phyloP scores from a whole-genome alignment of 2,888 invertebrate genomes.

The Chelonus formosanus region DNA sequence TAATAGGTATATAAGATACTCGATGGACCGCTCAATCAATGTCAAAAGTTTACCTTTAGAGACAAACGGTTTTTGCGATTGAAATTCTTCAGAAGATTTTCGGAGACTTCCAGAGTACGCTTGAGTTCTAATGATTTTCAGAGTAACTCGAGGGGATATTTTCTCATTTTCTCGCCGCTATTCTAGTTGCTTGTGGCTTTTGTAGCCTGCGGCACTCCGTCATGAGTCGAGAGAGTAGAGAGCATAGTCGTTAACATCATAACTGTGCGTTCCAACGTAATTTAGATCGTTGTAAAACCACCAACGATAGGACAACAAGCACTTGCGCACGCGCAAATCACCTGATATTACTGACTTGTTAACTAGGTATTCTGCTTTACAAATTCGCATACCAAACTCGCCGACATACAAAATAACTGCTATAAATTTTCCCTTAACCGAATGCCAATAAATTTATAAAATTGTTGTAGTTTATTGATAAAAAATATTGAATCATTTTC shows the following conservation, averaged over 20 bases:
- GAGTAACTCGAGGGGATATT: slow-evolving; percentile 12
- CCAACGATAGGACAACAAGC: slow-evolving; percentile 43
- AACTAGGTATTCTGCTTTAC: slow-evolving; percentile 63
- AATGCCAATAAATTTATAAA: slow-evolving; percentile 53
- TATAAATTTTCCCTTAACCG: slow-evolving; percentile 56
- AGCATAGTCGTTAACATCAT: slow-evolving; percentile 59
- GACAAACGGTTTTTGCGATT: slow-evolving; percentile 22
- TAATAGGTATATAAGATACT: not conserved
- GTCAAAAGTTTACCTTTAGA: slow-evolving; percentile 17
- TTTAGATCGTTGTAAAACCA: slow-evolving; percentile 62
- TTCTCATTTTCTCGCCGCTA: slow-evolving; percentile 17
- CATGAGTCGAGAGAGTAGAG: slow-evolving; percentile 3
- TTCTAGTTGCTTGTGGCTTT: slow-evolving; percentile 4
- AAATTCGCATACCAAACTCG: slow-evolving; percentile 54
- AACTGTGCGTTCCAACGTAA: slow-evolving; percentile 56
- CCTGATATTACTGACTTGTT: slow-evolving; percentile 52
- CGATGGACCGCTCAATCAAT: slow-evolving; percentile 29
- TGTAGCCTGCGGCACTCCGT: not conserved
- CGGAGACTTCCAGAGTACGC: not conserved
- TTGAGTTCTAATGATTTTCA: slow-evolving; percentile 10
- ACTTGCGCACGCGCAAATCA: slow-evolving; percentile 23
- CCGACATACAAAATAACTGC: slow-evolving; percentile 48
- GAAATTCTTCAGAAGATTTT: slow-evolving; percentile 25
- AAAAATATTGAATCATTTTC: slow-evolving; percentile 35
- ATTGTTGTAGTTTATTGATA: slow-evolving; percentile 11